phyloP scores from a whole-genome alignment of 2,113 vertebrate species.

The Narcine bancroftii region DNA sequence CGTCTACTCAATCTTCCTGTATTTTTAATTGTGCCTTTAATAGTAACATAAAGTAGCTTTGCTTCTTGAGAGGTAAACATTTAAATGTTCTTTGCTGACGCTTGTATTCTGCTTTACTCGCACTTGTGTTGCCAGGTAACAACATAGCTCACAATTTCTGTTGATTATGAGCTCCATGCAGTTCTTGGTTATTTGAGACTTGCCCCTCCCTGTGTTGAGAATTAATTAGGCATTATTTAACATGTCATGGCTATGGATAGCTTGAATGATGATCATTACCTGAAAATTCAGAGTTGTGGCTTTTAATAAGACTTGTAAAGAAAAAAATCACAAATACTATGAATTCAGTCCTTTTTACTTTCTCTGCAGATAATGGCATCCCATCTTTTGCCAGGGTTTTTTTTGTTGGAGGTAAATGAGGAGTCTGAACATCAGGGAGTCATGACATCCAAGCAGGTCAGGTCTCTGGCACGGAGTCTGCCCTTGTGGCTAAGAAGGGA shows the following conservation, averaged over 20 bases:
- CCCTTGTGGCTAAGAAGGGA: too few species aligned
- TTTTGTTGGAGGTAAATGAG: neutral
- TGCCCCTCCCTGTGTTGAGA: neutral
- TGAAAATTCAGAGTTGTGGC: neutral
- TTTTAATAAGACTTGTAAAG: neutral
- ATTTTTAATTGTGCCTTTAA: neutral
- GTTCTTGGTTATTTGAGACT: neutral
- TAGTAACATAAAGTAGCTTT: neutral
- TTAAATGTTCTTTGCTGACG: neutral
- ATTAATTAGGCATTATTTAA: neutral
- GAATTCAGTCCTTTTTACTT: neutral
- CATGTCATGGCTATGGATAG: too few species aligned
- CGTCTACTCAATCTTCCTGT: neutral
- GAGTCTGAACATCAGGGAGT: neutral
- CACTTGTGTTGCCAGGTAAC: slow-evolving; percentile 3
- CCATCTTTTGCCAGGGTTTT: neutral
- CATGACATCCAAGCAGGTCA: neutral
- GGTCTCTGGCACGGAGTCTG: too few species aligned
- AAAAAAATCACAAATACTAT: neutral
- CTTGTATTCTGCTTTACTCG: neutral
- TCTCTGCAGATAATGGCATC: neutral
- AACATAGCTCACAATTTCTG: neutral
- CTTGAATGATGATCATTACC: neutral
- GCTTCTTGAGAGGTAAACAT: neutral
- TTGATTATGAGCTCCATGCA: neutral